Evolutionary conservation across 2,797 vertebrate genomes (phyloP), one percentile per base, ranked within the genome.

Genomic region (Malurus splendens): DNA sequence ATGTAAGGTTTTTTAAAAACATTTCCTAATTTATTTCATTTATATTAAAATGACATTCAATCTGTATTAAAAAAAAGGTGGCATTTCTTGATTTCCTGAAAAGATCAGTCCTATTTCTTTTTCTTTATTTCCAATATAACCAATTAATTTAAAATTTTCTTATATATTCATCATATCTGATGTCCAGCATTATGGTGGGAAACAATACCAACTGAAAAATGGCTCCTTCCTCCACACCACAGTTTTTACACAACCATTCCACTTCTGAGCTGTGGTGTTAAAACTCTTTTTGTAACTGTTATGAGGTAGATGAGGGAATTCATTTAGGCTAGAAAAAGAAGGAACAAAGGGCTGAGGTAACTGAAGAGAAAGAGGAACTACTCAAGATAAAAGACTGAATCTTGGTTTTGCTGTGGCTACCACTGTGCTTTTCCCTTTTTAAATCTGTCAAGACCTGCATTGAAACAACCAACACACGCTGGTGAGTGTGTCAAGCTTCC

Each of bases 181-280:
- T 36, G 36, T 36, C 36, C 36, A 36, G 36, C 36, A 12, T 36
- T 36, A 36, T 36, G 36, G 36, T 36, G 36, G 36, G 38, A 13
- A 66, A 5, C 57, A 77, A 55, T 30, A 27, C 0, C 30, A 78
- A 25, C 48, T 36, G 32, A 51, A 86, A 68, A 86, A 68, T 7
- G 2, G 8, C 30, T 71, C 39, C 22, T 44, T 16, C 16, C 16
- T 41, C 16, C 0, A 1, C 14, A 33, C 14, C 38, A 24, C 17
- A 64, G 18, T 12, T 75, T 55, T 61, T 67, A 48, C 18, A 66
- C 7, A 73, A n/a, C 15, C 36, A 12, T 36, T 50, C 32, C 27
- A 16, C 8, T 56, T 73, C 23, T 24, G 39, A 77, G 19, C 25
- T 57, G 39, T 60, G 9, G 12, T 47, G 33, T 39, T 41, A 66